Base-by-base conservation (phyloP, 2,113 vertebrate genomes). In the Probosciger aterrimus region DNA sequence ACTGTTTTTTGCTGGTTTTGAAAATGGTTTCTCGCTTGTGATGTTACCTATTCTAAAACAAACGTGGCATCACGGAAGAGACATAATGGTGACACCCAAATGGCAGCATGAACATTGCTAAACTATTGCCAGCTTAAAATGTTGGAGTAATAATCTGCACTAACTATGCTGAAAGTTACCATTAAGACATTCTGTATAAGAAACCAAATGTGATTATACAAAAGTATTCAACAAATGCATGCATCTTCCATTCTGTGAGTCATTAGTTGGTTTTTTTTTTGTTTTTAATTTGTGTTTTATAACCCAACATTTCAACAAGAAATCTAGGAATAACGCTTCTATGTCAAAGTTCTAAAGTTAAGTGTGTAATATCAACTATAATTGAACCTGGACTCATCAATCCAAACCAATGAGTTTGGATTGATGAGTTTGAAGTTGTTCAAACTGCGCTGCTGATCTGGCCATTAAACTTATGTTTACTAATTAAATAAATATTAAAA, bases 1-100 rank as follows among this genome's bases (percentile, higher is more conserved):
- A 33, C 1, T 3, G 1, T 11, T n/a, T 22, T 43, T 53, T 5
- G 0, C 1, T 10, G 37, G 41, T 64, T 65, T 75, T 81, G 25
- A 55, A 31, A 71, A 30, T 2, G 47, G 12, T 44, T 83, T 80
- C 39, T 78, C 81, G 77, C 6, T 86, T 71, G 7, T 47, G n/a
- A n/a, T 78, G 23, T 35, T 78, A 53, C 7, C 39, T 87, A 43
- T 76, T 52, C 57, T n/a, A 39, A 89, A 94, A 25, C 0, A 9
- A 76, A 50, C 6, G 1, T 3, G 23, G 64, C 5, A 6, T 14
- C 9, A n/a, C 14, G 14, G 27, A 86, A 78, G 28, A 83, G 39
- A 64, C 33, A 52, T 14, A 52, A 70, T 8, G 37, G 65, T 57
- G 74, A 78, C 69, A 91, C 15, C 17, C 52, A 80, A 33, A 82